Evolutionary conservation across 2,888 invertebrate genomes (phyloP).

Genomic region (Argyresthia albistria): DNA sequence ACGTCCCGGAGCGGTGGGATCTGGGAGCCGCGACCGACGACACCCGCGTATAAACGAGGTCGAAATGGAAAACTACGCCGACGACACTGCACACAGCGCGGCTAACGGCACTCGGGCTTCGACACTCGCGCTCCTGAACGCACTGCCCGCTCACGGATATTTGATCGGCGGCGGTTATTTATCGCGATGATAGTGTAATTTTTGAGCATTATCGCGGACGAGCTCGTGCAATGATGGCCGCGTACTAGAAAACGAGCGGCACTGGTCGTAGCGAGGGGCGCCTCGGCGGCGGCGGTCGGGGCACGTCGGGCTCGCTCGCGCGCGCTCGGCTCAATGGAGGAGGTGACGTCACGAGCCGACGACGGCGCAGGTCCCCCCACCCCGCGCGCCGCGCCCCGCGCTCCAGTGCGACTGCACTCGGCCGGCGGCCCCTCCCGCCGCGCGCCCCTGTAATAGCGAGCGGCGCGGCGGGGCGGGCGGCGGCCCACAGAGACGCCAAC

Average conservation of each 20-base stretch:
- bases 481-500: no score
- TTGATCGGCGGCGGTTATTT: not conserved
- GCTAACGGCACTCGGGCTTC: not conserved
- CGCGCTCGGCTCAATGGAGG: slow-evolving; percentile 46
- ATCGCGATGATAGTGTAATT: not conserved
- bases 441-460: no score
- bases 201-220: slow-evolving; percentile 23
- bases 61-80: slow-evolving; percentile 42
- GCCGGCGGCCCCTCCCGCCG: not conserved
- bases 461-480: no score
- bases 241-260: slow-evolving; percentile 56
- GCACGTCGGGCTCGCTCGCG: slow-evolving; percentile 36
- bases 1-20: not conserved
- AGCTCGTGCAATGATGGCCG: slow-evolving; percentile 42
- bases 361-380: slow-evolving; percentile 12
- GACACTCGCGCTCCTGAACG: not conserved
- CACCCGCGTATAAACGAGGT: slow-evolving; percentile 26
- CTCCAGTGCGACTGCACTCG: slow-evolving; percentile 4
- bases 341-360: slow-evolving; percentile 44
- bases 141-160: not conserved
- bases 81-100: slow-evolving; percentile 31
- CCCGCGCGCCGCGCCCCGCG: slow-evolving; percentile 6
- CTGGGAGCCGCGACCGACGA: not conserved
- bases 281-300: slow-evolving; percentile 30
- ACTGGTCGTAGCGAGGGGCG: slow-evolving; percentile 27